A percentile compares a stretch with the other conserved stretches of the same genome.
These are phyloP conservation scores for Oncopeltus fasciatus DNA, from an alignment of 1,140 invertebrate genomes.

Conservation along the genomic window DNA sequence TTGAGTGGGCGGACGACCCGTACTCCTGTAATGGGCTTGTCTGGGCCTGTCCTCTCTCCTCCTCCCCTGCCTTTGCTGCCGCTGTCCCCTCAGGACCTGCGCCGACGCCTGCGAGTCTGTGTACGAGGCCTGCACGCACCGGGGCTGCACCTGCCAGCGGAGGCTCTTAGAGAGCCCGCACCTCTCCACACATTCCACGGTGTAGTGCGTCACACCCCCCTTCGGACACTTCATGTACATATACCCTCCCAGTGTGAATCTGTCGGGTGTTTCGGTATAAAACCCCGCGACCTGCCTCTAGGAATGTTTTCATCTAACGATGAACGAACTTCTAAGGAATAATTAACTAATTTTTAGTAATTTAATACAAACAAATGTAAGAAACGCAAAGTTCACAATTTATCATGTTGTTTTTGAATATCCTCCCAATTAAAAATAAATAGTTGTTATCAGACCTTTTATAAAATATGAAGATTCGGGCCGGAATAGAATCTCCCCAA, in stretches of 20 bases:
- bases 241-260: neutral
- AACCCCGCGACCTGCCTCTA: neutral
- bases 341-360: slow-evolving; percentile 7
- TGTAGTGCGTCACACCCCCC: neutral
- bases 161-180: neutral
- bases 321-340: neutral
- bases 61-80: slow-evolving; percentile 78
- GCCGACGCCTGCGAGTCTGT: slow-evolving; percentile 61
- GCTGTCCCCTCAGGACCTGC: slow-evolving; percentile 76
- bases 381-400: no score
- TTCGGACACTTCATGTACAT: neutral
- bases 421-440: no score
- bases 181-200: neutral
- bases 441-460: no score
- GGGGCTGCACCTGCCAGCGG: slow-evolving; percentile 43
- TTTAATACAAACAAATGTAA: neutral
- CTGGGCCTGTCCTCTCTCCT: slow-evolving; percentile 60
- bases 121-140: slow-evolving; percentile 59
- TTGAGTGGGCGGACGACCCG: slow-evolving; percentile 53
- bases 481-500: neutral
- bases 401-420: no score
- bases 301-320: neutral
- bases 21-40: slow-evolving; percentile 80
- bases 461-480: neutral
- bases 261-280: slow-evolving; percentile 1